Evolutionary conservation across 2,113 vertebrate species (phyloP).

Genomic region (Apodemus sylvaticus): DNA sequence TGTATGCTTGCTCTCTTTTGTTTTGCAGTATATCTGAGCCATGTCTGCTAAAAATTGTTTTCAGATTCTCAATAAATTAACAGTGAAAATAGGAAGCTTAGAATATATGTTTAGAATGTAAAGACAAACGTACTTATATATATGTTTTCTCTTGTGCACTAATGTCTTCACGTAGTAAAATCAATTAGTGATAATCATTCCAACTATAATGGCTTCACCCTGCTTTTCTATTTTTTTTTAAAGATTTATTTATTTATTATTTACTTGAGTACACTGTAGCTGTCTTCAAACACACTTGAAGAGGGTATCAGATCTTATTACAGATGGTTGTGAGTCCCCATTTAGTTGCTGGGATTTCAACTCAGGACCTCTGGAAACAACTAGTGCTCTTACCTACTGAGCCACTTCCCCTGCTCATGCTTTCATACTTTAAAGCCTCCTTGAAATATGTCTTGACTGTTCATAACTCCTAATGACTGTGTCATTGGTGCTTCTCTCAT

Average conservation of each 20-base stretch:
- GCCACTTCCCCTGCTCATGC: not conserved
- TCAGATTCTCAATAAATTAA: conserved; percentile 34
- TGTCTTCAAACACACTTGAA: too few relatives aligned
- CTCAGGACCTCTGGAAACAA: too few relatives aligned
- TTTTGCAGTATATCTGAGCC: not conserved
- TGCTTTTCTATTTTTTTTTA: not conserved
- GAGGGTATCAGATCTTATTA: too few relatives aligned
- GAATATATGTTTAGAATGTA: conserved; percentile 22
- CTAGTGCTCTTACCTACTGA: too few relatives aligned
- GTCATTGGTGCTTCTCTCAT: not conserved
- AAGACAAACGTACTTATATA: not conserved
- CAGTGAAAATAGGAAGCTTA: conserved; percentile 20
- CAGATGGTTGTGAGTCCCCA: too few relatives aligned
- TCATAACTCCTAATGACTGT: not conserved
- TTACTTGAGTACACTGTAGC: too few relatives aligned
- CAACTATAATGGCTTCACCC: not conserved
- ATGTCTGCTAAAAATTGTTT: conserved; percentile 13
- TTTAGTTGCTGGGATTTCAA: too few relatives aligned
- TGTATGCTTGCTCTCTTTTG: not conserved
- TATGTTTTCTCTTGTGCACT: not conserved
- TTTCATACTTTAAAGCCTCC: not conserved
- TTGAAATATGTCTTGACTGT: conserved; percentile 20
- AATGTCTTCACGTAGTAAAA: not conserved
- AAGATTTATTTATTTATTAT: too few relatives aligned
- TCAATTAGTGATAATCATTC: not conserved